Conservation (phyloP, 2,888 invertebrate genomes). For the Epistrophe grossulariae region DNA sequence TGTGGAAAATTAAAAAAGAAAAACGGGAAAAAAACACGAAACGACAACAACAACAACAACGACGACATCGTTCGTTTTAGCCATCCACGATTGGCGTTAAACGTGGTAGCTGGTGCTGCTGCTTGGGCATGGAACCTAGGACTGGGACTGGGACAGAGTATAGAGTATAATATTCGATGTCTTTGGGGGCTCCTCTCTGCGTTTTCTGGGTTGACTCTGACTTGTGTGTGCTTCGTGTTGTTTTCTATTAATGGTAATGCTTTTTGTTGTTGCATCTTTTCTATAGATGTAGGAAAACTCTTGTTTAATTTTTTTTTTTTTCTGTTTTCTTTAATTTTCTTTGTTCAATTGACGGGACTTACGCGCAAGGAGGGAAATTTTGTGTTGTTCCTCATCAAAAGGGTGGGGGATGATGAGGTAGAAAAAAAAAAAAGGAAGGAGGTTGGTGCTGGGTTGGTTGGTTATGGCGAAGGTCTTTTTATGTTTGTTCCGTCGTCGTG, state of each 20-base stretch:
- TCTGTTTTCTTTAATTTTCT: slow-evolving; percentile 29
- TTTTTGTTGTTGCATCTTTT: slow-evolving; percentile 45
- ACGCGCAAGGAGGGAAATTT: slow-evolving; percentile 36
- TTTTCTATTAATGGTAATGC: slow-evolving; percentile 68
- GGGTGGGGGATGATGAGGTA: neutral
- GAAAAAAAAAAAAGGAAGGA: neutral
- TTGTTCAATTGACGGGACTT: slow-evolving; percentile 45
- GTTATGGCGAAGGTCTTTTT: slow-evolving; percentile 46
- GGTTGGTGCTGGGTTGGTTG: too few species aligned
- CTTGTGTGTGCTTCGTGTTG: slow-evolving; percentile 66
- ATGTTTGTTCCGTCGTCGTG: slow-evolving; percentile 30
- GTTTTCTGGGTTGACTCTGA: slow-evolving; percentile 48
- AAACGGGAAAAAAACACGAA: slow-evolving; percentile 24
- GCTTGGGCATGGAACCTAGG: slow-evolving; percentile 8
- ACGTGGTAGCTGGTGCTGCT: slow-evolving; percentile 48
- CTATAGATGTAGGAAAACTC: slow-evolving; percentile 19
- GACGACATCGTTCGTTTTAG: slow-evolving; percentile 46
- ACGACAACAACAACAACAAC: slow-evolving; percentile 35
- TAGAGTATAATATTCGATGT: neutral
- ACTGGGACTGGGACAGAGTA: neutral
- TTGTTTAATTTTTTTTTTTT: slow-evolving; percentile 23
- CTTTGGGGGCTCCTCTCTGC: slow-evolving; percentile 13
- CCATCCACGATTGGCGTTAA: slow-evolving; percentile 67
- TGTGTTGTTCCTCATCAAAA: slow-evolving; percentile 15
- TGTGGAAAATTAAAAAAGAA: slow-evolving; percentile 65